These are phyloP conservation scores for Coracopsis vasa DNA, from an alignment of 2,113 vertebrate genomes.

Conservation along the genomic window DNA sequence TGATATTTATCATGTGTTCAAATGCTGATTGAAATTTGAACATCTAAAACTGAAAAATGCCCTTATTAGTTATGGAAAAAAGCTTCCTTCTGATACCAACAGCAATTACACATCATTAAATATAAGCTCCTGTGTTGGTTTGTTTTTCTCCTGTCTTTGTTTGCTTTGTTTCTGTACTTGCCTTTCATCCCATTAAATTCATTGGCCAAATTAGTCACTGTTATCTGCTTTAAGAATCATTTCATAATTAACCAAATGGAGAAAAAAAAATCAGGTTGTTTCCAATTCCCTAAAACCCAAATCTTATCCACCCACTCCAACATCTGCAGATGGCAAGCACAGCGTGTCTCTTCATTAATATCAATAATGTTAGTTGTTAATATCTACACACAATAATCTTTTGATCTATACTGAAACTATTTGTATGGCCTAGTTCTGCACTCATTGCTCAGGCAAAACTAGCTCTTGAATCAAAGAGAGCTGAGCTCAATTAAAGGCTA, in stretches of 20 bases:
- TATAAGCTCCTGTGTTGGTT: not conserved
- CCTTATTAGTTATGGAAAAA: not conserved
- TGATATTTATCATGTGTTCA: not conserved
- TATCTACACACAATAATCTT: not conserved
- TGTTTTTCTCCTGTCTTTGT: not conserved
- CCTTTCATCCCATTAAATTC: slow-evolving; percentile 1
- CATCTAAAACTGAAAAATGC: not conserved
- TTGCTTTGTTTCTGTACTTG: slow-evolving; percentile 6
- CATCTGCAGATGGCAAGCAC: slow-evolving; percentile 25
- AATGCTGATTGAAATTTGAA: not conserved
- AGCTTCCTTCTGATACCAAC: not conserved
- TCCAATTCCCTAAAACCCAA: slow-evolving; percentile 22
- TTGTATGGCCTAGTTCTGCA: not conserved
- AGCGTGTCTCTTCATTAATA: not conserved
- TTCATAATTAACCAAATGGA: slow-evolving; percentile 7
- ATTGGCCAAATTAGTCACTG: not conserved
- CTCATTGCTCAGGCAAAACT: not conserved
- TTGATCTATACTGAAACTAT: not conserved
- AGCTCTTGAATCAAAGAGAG: not conserved
- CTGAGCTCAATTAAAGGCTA: not conserved
- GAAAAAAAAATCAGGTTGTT: not conserved
- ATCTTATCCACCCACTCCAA: slow-evolving; percentile 15
- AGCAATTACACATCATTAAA: not conserved
- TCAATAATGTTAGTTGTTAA: not conserved
- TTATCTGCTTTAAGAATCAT: not conserved